phyloP scores from a whole-genome alignment of 2,113 vertebrate genomes.

The Sceloporus undulatus region DNA sequence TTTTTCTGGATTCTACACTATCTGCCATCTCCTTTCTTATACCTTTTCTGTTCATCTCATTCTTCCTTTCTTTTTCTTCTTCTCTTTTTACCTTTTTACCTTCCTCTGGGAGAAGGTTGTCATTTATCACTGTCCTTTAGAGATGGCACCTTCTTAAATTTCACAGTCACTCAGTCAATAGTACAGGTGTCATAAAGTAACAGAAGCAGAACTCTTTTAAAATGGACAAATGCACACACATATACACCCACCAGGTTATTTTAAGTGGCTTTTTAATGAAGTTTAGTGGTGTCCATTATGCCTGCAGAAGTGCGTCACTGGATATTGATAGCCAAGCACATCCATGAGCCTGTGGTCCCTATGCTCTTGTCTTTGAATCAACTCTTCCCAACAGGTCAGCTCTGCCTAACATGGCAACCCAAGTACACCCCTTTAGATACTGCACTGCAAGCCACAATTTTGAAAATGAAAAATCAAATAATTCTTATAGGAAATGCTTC shows the following conservation, averaged over 20 bases:
- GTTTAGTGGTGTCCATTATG: neutral
- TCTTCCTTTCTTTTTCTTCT: neutral
- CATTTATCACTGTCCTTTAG: neutral
- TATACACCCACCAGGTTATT: neutral
- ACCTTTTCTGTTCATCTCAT: neutral
- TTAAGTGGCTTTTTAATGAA: neutral
- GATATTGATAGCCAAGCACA: too few species aligned
- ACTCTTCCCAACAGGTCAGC: neutral
- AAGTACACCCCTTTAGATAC: neutral
- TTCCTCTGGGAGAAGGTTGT: conserved; percentile 7
- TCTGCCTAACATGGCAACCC: neutral
- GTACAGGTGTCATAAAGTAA: neutral
- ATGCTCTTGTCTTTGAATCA: neutral
- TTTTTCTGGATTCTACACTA: neutral
- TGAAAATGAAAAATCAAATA: neutral
- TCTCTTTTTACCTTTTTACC: neutral
- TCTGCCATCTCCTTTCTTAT: neutral
- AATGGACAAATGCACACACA: too few species aligned
- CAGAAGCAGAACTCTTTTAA: neutral
- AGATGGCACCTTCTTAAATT: neutral
- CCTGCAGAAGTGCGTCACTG: too few species aligned
- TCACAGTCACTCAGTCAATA: neutral
- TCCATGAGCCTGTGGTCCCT: neutral
- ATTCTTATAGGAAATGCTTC: neutral
- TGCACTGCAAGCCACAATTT: neutral